Evolutionary conservation across 2,888 invertebrate genomes (phyloP), one percentile per base, ranked within the genome.

Genomic region (Leptopilina drosophilae): DNA sequence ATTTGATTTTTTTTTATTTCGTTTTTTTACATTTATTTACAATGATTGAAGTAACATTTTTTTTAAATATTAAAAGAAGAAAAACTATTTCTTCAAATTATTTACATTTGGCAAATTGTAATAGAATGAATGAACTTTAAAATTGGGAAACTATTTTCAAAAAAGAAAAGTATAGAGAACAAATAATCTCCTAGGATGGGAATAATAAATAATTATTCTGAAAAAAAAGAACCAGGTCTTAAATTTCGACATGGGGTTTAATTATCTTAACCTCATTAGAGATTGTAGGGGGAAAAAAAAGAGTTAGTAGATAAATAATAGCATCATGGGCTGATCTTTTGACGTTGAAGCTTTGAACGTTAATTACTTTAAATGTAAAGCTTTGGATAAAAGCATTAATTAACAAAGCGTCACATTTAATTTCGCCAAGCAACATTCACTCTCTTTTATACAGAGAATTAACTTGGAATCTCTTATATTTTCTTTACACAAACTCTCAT

Each of bases 341-440:
- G 26, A 14, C 12, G 53, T 53, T 20, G 20, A 69, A 69, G 53
- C 69, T 69, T 49, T 69, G 8, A 69, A 26, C 69, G 12, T 49
- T 53, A 69, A 69, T 69, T 69, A 53, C 53, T 53, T 67, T 5
- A 26, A 53, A 53, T 14, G 26, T 49, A 69, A 69, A 53, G 69
- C 69, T 53, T 69, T 69, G 69, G 26, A 69, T 26, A 14, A 26
- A 53, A 14, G 53, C 69, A 53, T 69, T 69, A 69, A 69, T 69
- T 69, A 69, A 69, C 69, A 49, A 14, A 69, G 53, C 12, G 69
- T 26, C 53, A 53, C 69, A 69, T 69, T 69, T 69, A 69, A 33
- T 53, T 49, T 33, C 9, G 49, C 15, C 15, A 5, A 20, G 20
- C 12, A 20, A 26, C 46, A 46, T 67, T 46, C n/a, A 67, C 46